phyloP scores from a whole-genome alignment of 2,888 invertebrate genomes.

The Platerodrilus igneus region DNA sequence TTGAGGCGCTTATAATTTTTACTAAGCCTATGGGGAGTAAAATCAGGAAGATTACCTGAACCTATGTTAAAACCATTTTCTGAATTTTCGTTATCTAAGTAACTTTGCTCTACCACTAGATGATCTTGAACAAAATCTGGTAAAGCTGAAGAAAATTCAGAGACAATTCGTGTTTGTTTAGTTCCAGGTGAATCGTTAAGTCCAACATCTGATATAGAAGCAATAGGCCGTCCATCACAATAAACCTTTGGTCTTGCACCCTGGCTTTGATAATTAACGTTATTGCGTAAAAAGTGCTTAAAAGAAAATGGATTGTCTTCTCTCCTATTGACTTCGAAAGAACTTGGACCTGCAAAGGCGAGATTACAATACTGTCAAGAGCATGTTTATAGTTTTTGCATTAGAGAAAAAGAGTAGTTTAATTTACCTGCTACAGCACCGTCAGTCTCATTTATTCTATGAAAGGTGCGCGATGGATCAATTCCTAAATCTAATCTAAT shows the following conservation, averaged over 20 bases:
- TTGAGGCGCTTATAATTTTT: conserved; percentile 25
- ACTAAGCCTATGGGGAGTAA: conserved; percentile 51
- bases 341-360: conserved; percentile 20
- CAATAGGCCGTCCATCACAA: conserved; percentile 42
- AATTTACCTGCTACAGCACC: conserved; percentile 13
- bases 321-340: conserved; percentile 34
- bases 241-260: conserved; percentile 77
- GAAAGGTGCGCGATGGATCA: conserved; percentile 20
- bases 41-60: conserved; percentile 57
- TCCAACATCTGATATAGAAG: conserved; percentile 48
- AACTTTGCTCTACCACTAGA: conserved; percentile 74
- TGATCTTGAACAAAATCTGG: conserved; percentile 90
- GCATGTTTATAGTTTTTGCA: too few species aligned
- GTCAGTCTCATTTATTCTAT: conserved; percentile 7
- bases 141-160: conserved; percentile 60
- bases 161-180: conserved; percentile 50
- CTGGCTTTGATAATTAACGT: conserved; percentile 61
- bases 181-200: conserved; percentile 48
- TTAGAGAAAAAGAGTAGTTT: neutral
- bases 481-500: conserved; percentile 29
- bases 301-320: conserved; percentile 82
- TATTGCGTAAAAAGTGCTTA: conserved; percentile 75
- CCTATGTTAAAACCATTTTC: conserved; percentile 53
- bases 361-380: neutral
- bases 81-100: conserved; percentile 53